phyloP scores from a whole-genome alignment of 1,140 invertebrate genomes.

The Drosophila kohkoa region DNA sequence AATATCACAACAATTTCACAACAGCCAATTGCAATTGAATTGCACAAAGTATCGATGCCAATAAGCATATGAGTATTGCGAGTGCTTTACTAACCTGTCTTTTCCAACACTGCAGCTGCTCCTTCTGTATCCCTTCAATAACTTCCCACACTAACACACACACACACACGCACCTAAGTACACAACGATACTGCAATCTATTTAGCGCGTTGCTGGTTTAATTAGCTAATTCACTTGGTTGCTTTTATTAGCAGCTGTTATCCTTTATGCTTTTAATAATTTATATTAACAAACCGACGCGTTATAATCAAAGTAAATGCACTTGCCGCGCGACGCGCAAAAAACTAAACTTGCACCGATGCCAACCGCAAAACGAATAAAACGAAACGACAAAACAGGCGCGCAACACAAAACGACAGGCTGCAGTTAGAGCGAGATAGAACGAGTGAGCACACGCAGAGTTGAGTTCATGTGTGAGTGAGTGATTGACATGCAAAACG shows the following conservation, averaged over 20 bases:
- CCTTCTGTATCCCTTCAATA: neutral
- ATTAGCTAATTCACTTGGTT: neutral
- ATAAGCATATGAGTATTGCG: neutral
- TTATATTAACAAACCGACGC: constrained; percentile 28
- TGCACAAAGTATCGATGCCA: constrained; percentile 20
- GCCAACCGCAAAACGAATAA: constrained; percentile 50
- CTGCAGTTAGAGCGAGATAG: constrained; percentile 18
- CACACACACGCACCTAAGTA: constrained; percentile 1
- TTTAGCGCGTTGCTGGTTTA: neutral
- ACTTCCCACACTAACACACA: neutral
- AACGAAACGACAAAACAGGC: constrained; percentile 34
- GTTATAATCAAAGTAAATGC: constrained; percentile 30
- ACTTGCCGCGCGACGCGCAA: constrained; percentile 29
- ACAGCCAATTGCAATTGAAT: neutral
- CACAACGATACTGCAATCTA: constrained; percentile 4
- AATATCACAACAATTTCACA: neutral
- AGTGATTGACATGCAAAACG: constrained; percentile 42
- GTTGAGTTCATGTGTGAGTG: constrained; percentile 5
- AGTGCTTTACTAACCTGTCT: constrained; percentile 14
- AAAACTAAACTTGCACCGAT: constrained; percentile 42
- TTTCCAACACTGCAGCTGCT: constrained; percentile 9
- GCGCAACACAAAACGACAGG: constrained; percentile 32
- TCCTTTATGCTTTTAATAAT: neutral
- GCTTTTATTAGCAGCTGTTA: constrained; percentile 12
- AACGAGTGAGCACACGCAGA: neutral